phyloP scores from a whole-genome alignment of 1,140 invertebrate species.

The Drosophila simulans region DNA sequence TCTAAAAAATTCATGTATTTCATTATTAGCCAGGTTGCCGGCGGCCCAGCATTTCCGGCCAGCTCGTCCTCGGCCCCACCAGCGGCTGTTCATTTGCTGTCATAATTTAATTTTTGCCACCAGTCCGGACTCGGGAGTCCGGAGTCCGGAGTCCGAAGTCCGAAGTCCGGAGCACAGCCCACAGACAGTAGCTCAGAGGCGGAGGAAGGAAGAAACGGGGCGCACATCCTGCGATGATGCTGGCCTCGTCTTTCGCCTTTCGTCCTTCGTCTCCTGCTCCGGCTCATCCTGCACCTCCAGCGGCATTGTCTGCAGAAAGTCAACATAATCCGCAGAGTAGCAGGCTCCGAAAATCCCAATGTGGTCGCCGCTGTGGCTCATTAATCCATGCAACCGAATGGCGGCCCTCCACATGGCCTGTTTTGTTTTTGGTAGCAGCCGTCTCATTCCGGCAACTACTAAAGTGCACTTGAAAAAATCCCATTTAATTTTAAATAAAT shows the following conservation, averaged over 20 bases:
- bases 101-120: conserved; percentile 82
- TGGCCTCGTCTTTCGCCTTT: conserved; percentile 22
- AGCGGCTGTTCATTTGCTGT: conserved; percentile 75
- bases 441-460: conserved; percentile 9
- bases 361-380: conserved; percentile 67
- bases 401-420: conserved; percentile 52
- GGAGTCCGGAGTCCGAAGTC: conserved; percentile 46
- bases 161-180: conserved; percentile 28
- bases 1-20: conserved; percentile 83
- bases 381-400: conserved; percentile 79
- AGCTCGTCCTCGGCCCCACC: conserved; percentile 29
- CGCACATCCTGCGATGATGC: conserved; percentile 45
- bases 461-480: not conserved
- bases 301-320: conserved; percentile 48
- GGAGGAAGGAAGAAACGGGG: conserved; percentile 7
- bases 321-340: conserved; percentile 51
- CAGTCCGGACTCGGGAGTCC: conserved; percentile 38
- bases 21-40: conserved; percentile 69
- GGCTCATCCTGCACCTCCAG: conserved; percentile 7
- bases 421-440: conserved; percentile 54
- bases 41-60: conserved; percentile 58
- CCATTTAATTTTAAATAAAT: not conserved
- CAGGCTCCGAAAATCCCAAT: conserved; percentile 49
- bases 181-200: conserved; percentile 24
- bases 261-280: not conserved